These are phyloP conservation scores for Harpalus rubripes DNA, from an alignment of 2,888 invertebrate genomes.

Conservation along the genomic window DNA sequence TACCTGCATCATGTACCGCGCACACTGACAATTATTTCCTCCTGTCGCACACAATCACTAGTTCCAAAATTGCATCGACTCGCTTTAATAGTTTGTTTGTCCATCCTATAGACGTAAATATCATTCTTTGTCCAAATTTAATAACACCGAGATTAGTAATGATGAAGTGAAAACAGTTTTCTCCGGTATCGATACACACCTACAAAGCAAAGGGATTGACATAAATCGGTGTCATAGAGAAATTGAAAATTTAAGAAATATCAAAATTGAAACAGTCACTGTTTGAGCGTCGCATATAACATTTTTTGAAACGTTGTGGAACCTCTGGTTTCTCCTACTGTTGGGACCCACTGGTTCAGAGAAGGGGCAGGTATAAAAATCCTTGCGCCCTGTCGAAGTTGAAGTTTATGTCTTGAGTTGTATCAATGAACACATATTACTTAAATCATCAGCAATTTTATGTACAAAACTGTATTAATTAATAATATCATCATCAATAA, in stretches of 20 bases:
- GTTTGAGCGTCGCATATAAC: no score
- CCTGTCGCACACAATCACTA: background rate
- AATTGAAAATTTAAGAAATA: background rate
- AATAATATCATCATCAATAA: no score
- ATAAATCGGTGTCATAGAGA: background rate
- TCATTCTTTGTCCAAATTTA: background rate
- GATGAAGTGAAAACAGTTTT: background rate
- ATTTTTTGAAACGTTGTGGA: no score
- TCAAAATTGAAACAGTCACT: background rate
- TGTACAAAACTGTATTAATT: no score
- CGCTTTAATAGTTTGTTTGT: background rate
- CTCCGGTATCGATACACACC: background rate
- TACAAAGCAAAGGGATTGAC: background rate
- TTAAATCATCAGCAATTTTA: no score
- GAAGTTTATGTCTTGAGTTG: no score
- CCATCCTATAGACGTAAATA: background rate
- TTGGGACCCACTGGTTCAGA: no score
- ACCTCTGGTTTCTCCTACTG: no score
- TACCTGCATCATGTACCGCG: background rate
- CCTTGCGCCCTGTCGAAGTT: no score
- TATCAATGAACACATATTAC: no score
- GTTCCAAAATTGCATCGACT: background rate
- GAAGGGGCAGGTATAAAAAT: no score
- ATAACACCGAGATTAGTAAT: background rate
- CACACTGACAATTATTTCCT: background rate